These are phyloP conservation scores for Pseudomyrmex sp. DNA, from an alignment of 1,140 invertebrate genomes.

Conservation along the genomic window DNA sequence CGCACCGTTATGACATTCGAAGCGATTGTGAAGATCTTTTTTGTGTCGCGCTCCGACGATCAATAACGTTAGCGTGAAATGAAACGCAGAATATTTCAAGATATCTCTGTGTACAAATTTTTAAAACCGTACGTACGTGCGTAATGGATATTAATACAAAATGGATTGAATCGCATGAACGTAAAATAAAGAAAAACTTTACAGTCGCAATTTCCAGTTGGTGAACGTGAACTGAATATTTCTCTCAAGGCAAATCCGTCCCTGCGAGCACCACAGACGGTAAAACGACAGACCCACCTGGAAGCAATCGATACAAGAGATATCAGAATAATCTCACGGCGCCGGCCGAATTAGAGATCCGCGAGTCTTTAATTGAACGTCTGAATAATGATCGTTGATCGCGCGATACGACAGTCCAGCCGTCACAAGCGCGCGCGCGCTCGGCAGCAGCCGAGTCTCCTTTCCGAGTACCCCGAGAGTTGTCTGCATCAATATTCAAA, in stretches of 20 bases:
- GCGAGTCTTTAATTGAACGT: slow-evolving; percentile 84
- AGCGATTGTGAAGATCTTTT: slow-evolving; percentile 13
- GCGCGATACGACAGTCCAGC: slow-evolving; percentile 74
- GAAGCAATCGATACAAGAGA: slow-evolving; percentile 82
- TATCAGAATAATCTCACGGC: slow-evolving; percentile 81
- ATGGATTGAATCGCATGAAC: too few relatives aligned
- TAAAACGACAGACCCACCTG: slow-evolving; percentile 75
- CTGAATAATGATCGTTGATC: slow-evolving; percentile 84
- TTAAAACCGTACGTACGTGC: too few relatives aligned
- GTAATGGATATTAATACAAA: too few relatives aligned
- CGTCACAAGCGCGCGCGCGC: slow-evolving; percentile 51
- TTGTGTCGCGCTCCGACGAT: background rate
- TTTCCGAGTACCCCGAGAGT: background rate
- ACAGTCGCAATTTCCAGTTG: background rate
- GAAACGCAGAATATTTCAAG: background rate
- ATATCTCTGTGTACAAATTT: background rate
- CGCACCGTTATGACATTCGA: slow-evolving; percentile 16
- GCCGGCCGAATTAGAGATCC: slow-evolving; percentile 82
- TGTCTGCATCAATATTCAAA: slow-evolving; percentile 34
- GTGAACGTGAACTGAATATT: slow-evolving; percentile 8
- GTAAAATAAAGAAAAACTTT: background rate
- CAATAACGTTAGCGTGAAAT: background rate
- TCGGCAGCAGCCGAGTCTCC: slow-evolving; percentile 25
- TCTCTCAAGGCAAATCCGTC: slow-evolving; percentile 57
- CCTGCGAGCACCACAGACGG: slow-evolving; percentile 44